phyloP scores from a whole-genome alignment of 1,140 invertebrate genomes.

The Lordiphosa mommai region DNA sequence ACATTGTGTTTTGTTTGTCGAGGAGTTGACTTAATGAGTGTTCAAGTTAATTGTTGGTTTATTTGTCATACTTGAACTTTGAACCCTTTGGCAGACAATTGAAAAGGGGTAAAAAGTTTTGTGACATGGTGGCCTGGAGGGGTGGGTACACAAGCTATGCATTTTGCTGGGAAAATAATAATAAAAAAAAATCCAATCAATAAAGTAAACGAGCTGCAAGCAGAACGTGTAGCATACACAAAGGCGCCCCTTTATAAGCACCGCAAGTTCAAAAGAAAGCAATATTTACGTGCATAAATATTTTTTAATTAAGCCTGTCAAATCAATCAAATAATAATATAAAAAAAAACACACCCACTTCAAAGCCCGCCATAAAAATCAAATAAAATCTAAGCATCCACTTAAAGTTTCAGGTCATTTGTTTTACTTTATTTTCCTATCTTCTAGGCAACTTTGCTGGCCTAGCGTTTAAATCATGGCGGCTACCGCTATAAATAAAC shows the following conservation, averaged over 20 bases:
- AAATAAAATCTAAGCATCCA: constrained; percentile 39
- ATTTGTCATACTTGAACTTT: constrained; percentile 71
- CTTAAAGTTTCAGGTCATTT: constrained; percentile 19
- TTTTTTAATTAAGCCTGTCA: too few relatives aligned
- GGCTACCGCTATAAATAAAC: constrained; percentile 53
- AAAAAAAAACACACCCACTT: background rate
- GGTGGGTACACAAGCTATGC: constrained; percentile 4
- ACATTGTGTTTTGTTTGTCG: constrained; percentile 15
- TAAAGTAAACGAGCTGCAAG: constrained; percentile 7
- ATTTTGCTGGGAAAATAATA: constrained; percentile 19
- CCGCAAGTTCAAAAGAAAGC: too few relatives aligned
- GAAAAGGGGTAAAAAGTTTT: constrained; percentile 10
- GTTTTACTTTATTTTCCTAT: constrained; percentile 35
- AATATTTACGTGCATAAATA: constrained; percentile 1
- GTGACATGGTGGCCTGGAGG: background rate
- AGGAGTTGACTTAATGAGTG: constrained; percentile 53
- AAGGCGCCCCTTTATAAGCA: too few relatives aligned
- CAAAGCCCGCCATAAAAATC: constrained; percentile 23
- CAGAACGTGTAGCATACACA: constrained; percentile 3
- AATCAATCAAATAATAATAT: background rate
- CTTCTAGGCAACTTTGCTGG: constrained; percentile 25
- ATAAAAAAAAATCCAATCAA: constrained; percentile 26
- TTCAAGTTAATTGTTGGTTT: constrained; percentile 68
- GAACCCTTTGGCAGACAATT: constrained; percentile 59
- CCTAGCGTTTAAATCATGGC: constrained; percentile 27